Evolutionary conservation across 2,888 invertebrate genomes (phyloP), one percentile per base, ranked within the genome.

Genomic region (Tenthredo scrophulariae): DNA sequence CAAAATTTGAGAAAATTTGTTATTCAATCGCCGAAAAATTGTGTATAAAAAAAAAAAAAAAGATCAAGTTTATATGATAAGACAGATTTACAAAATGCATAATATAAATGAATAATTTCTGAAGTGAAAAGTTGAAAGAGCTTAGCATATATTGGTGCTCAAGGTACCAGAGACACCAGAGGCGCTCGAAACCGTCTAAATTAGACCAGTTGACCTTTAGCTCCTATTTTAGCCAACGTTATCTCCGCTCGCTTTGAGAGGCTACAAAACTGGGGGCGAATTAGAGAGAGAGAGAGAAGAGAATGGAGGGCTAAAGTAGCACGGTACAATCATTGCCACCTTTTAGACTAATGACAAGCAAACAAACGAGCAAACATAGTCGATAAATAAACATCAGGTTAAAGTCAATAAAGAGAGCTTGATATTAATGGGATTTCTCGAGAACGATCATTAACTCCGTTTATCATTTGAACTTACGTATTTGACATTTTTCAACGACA

Each of bases 141-240:
- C 22, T 74, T n/a, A 74, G 74, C 33, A 33, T 67, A 33, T 67
- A 26, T 33, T 7, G 33, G 33, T 67, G 67, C 40, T 43, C 43
- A 22, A 22, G 74, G 77, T 67, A 67, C 77, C n/a, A 26, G 54
- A 77, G 18, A 77, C 33, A 37, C 29, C 7, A 77, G 54, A n/a
- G 54, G 77, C 26, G 77, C 40, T 26, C 29, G 58, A 37, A 33
- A 58, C 26, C 26, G 46, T 83, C 67, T 83, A 67, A 67, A 83
- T 83, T 83, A 58, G 67, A 43, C 83, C 22, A 67, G 29, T 37
- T 70, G 83, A 83, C 83, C 83, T 83, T 50, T 70, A 46, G 50
- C 46, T 83, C 83, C 46, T 43, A 46, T 70, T 67, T 50, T 43
- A 83, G 65, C 67, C 67, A 43, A 67, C 46, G 67, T 46, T 83